Percentiles rank a stretch among this genome's conserved stretches.
These are phyloP conservation scores for Agrypnia vestita DNA, from an alignment of 1,140 invertebrate species.

Conservation along the genomic window DNA sequence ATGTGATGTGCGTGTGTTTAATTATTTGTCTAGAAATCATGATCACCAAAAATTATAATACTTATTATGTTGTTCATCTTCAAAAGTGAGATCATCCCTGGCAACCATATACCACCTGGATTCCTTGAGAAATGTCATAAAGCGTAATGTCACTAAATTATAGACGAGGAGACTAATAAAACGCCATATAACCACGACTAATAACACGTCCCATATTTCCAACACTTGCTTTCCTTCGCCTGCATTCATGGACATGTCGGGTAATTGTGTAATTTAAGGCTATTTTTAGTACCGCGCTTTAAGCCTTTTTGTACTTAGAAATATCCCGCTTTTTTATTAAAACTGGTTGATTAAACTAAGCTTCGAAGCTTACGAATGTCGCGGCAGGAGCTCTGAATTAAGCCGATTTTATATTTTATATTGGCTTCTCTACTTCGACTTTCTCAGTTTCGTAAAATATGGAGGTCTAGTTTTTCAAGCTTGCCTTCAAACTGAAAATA, in stretches of 20 bases:
- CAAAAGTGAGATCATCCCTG: too few relatives aligned
- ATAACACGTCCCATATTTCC: conserved; percentile 7
- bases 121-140: conserved; percentile 6
- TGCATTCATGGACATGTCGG: conserved; percentile 4
- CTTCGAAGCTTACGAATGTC: conserved; percentile 6
- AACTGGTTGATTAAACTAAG: conserved; percentile 18
- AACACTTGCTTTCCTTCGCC: neutral
- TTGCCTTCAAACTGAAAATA: neutral
- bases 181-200: neutral
- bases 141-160: conserved; percentile 5
- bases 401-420: conserved; percentile 11
- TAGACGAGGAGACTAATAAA: neutral
- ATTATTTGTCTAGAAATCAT: too few relatives aligned
- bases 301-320: conserved; percentile 16
- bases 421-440: conserved; percentile 6
- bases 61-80: too few relatives aligned
- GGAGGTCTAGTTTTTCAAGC: neutral
- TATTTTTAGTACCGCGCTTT: conserved; percentile 5
- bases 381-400: conserved; percentile 3
- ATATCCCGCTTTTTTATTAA: conserved; percentile 23
- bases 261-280: conserved; percentile 28
- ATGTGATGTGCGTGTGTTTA: too few relatives aligned
- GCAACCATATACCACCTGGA: too few relatives aligned
- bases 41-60: too few relatives aligned
- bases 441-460: neutral